Percentiles rank a stretch among this genome's conserved stretches.
These are phyloP conservation scores for Fistularia commersonii DNA, from an alignment of 2,797 vertebrate genomes.

Conservation along the genomic window DNA sequence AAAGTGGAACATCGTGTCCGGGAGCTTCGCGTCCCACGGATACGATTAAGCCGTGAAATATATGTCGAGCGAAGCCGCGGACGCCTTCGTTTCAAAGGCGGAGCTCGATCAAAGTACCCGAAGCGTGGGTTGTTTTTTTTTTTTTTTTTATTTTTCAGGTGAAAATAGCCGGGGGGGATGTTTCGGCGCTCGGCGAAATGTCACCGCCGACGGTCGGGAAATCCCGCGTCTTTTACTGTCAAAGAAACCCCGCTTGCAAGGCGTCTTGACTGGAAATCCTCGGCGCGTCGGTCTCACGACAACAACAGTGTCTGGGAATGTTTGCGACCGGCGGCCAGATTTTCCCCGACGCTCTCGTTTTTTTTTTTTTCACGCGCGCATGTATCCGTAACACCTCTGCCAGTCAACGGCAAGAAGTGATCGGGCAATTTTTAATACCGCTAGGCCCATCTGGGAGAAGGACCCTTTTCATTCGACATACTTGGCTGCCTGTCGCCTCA, in stretches of 20 bases:
- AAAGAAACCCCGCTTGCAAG: no score
- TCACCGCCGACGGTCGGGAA: conserved; percentile 41
- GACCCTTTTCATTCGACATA: conserved; percentile 91
- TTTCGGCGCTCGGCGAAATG: conserved; percentile 52
- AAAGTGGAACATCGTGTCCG: conserved; percentile 70
- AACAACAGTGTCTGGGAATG: no score
- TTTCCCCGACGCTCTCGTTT: conserved; percentile 40
- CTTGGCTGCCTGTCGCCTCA: conserved; percentile 88
- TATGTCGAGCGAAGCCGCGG: conserved; percentile 54
- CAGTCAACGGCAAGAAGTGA: conserved; percentile 86
- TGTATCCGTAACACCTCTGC: conserved; percentile 71
- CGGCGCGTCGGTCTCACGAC: no score
- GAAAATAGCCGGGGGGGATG: conserved; percentile 40
- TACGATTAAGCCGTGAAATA: conserved; percentile 69
- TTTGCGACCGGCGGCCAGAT: conserved; percentile 14
- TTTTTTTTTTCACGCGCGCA: conserved; percentile 46
- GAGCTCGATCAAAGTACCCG: conserved; percentile 63
- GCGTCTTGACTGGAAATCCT: no score
- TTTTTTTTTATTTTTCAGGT: conserved; percentile 45
- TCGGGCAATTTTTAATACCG: conserved; percentile 83
- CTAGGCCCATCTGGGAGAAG: conserved; percentile 86
- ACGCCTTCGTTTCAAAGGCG: conserved; percentile 65
- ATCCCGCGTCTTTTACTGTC: no score
- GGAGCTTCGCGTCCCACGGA: conserved; percentile 57
- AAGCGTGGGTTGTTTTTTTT: conserved; percentile 58